Evolutionary conservation across 2,888 invertebrate genomes (phyloP), one percentile per base, ranked within the genome.

Genomic region (Helicoverpa assulta): DNA sequence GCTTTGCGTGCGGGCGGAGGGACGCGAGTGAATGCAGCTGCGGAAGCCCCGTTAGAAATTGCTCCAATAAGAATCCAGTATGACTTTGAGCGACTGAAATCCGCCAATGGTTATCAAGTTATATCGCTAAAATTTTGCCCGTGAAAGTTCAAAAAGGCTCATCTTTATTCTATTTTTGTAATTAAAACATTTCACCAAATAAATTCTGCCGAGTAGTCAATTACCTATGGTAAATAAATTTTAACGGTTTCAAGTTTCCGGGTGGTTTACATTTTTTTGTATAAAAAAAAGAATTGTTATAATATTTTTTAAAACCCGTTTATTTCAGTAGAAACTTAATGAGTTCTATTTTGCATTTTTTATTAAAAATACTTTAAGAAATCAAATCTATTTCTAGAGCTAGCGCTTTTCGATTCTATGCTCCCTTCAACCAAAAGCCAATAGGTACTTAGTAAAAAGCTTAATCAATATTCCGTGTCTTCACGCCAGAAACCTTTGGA

Each of bases 111-210:
- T 70, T 67, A 14, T 55, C 58, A 68, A 84, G 76, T 81, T 81
- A 73, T 80, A 71, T 71, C 73, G 63, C 71, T 74, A 69, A 80
- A 68, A 82, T 78, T 88, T 89, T 90, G 85, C 90, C 88, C 90
- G 93, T 93, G 93, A 93, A 94, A 93, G 93, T 94, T 92, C 85
- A 89, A 91, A 91, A 88, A 85, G 81, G 81, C 85, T 86, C 82
- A 83, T 84, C 81, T 86, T 85, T 81, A 83, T 84, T 88, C 78
- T 85, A 84, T 76, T 82, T 81, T 80, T 79, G 82, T 47, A 47
- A 47, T 47, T 47, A 5, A 47, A 16, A 47, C 47, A 47, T 47
- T 47, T 47, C 47, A 47, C 47, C 7, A 47, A 47, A 47, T 47
- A 47, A 47, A 47, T 47, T 47, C 47, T n/a, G 14, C 40, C 12